Conservation (phyloP, 2,888 invertebrate species). For the Lycia hirtaria region DNA sequence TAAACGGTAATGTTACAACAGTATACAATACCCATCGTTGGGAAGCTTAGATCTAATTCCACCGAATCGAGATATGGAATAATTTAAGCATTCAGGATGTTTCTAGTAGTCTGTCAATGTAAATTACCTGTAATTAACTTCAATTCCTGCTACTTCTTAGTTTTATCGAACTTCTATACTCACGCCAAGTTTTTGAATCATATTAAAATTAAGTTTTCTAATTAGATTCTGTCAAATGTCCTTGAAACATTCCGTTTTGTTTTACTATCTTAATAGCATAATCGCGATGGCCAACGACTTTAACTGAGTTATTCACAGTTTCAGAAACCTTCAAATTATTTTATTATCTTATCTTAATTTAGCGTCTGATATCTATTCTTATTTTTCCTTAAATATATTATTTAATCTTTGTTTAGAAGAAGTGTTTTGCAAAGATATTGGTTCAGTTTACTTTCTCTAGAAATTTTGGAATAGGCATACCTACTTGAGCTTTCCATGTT, state of each 20-base stretch:
- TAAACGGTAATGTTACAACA: background rate
- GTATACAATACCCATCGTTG: too few relatives aligned
- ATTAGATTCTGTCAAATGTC: background rate
- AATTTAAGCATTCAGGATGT: too few relatives aligned
- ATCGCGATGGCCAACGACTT: slow-evolving; percentile 21
- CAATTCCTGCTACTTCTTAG: too few relatives aligned
- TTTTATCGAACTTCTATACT: too few relatives aligned
- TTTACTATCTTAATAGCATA: slow-evolving; percentile 8
- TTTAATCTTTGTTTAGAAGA: background rate
- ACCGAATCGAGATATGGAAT: too few relatives aligned
- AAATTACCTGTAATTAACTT: too few relatives aligned
- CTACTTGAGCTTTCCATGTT: slow-evolving; percentile 34
- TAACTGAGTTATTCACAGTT: slow-evolving; percentile 13
- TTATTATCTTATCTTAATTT: background rate
- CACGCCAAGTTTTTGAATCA: too few relatives aligned
- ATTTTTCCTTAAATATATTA: background rate
- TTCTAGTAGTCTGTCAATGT: too few relatives aligned
- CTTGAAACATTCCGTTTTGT: background rate
- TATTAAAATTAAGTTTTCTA: background rate
- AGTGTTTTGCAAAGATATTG: slow-evolving; percentile 5
- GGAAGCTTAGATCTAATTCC: too few relatives aligned
- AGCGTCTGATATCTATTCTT: background rate
- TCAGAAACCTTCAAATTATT: background rate
- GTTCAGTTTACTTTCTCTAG: slow-evolving; percentile 26
- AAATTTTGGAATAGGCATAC: slow-evolving; percentile 22